Conservation (phyloP, 2,113 vertebrate species). For the Peromyscus maniculatus region DNA sequence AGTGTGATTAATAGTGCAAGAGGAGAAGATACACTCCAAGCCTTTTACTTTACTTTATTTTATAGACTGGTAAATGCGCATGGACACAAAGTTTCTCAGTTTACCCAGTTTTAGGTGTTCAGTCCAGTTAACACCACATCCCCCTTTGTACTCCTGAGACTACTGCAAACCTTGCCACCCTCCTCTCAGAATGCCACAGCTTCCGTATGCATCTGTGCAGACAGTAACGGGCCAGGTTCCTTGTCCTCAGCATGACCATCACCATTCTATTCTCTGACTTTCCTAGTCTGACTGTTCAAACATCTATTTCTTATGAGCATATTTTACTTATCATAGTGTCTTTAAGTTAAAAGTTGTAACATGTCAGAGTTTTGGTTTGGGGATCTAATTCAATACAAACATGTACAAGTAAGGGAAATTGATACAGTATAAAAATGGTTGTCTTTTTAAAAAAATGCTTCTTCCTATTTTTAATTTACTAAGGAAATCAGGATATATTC, state of each 20-base stretch:
- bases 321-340: not conserved
- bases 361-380: not conserved
- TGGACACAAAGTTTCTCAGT: not conserved
- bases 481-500: conserved; percentile 1
- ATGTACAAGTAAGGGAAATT: not conserved
- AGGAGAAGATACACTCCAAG: not conserved
- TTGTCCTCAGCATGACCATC: not conserved
- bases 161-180: too few species aligned
- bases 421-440: not conserved
- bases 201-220: not conserved
- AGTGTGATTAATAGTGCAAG: not conserved
- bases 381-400: conserved; percentile 18
- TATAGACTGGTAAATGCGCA: not conserved
- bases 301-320: not conserved
- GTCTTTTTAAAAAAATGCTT: not conserved
- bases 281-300: not conserved
- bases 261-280: not conserved
- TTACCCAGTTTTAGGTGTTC: not conserved
- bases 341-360: not conserved
- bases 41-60: not conserved
- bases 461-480: conserved; percentile 44
- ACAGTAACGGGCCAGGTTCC: not conserved
- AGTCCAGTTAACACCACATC: not conserved
- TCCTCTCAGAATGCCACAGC: not conserved
- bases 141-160: too few species aligned